Evolutionary conservation across 2,888 invertebrate genomes (phyloP).

Genomic region (Lasiommata megera): DNA sequence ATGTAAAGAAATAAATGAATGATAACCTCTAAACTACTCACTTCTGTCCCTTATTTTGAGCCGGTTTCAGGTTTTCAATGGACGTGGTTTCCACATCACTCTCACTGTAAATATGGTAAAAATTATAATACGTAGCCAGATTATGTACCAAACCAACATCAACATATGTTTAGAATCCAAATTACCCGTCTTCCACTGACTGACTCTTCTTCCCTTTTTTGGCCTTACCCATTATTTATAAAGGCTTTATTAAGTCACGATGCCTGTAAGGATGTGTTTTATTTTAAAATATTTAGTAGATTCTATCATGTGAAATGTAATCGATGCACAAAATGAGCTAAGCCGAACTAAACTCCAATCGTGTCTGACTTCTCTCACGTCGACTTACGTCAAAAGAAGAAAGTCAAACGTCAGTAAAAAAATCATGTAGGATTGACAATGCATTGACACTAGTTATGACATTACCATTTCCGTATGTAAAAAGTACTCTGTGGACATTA

Average conservation of each 20-base stretch:
- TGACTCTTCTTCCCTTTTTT: conserved; percentile 91
- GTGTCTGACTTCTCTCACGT: conserved; percentile 46
- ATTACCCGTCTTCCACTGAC: conserved; percentile 88
- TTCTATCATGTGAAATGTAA: conserved; percentile 78
- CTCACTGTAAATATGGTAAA: conserved; percentile 75
- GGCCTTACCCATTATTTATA: conserved; percentile 86
- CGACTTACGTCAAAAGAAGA: conserved; percentile 25
- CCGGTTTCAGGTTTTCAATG: conserved; percentile 63
- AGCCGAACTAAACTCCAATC: conserved; percentile 50
- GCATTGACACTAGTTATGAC: too few relatives aligned
- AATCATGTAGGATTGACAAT: background rate
- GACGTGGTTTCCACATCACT: conserved; percentile 80
- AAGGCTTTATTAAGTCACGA: conserved; percentile 66
- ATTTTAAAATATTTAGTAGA: conserved; percentile 60
- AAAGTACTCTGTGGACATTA: too few relatives aligned
- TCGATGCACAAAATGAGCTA: conserved; percentile 54
- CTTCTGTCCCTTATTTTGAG: conserved; percentile 66
- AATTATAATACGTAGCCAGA: conserved; percentile 33
- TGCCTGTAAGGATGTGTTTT: conserved; percentile 60
- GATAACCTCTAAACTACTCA: conserved; percentile 70
- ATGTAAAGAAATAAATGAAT: conserved; percentile 12
- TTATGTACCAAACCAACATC: conserved; percentile 37
- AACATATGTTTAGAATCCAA: conserved; percentile 57
- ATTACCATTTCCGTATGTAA: too few relatives aligned
- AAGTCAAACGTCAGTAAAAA: background rate